These are phyloP conservation scores for Sinella curviseta DNA, from an alignment of 1,140 invertebrate species.

Conservation along the genomic window DNA sequence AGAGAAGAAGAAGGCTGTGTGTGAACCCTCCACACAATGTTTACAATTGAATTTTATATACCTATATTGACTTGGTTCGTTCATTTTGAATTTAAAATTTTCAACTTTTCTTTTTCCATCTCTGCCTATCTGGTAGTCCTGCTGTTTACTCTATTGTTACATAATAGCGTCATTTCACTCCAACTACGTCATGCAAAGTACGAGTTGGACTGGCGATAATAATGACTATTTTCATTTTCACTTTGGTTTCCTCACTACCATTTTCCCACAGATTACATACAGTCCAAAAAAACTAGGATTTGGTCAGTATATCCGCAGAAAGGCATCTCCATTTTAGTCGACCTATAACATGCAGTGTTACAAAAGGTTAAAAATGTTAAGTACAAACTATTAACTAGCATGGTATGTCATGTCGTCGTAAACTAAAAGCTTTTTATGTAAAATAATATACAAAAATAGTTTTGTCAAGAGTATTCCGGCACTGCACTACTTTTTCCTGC, in stretches of 20 bases:
- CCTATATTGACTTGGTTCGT: background rate
- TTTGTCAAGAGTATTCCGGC: background rate
- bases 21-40: background rate
- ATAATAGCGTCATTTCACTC: background rate
- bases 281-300: no score
- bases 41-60: no score
- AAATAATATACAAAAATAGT: background rate
- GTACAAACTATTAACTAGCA: background rate
- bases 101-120: background rate
- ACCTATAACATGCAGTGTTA: background rate
- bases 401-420: no score
- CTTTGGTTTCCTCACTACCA: background rate
- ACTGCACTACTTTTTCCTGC: background rate
- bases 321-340: background rate
- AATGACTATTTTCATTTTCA: constrained; percentile 17
- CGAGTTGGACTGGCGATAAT: background rate
- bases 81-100: background rate
- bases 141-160: constrained; percentile 2
- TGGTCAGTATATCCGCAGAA: no score
- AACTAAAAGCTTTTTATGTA: constrained; percentile 8
- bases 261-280: background rate
- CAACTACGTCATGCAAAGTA: no score
- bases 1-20: background rate
- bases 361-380: background rate
- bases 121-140: background rate